A percentile compares a stretch with the other conserved stretches of the same genome.
phyloP scores from a whole-genome alignment of 2,113 vertebrate species.

The Tympanuchus pallidicinctus region DNA sequence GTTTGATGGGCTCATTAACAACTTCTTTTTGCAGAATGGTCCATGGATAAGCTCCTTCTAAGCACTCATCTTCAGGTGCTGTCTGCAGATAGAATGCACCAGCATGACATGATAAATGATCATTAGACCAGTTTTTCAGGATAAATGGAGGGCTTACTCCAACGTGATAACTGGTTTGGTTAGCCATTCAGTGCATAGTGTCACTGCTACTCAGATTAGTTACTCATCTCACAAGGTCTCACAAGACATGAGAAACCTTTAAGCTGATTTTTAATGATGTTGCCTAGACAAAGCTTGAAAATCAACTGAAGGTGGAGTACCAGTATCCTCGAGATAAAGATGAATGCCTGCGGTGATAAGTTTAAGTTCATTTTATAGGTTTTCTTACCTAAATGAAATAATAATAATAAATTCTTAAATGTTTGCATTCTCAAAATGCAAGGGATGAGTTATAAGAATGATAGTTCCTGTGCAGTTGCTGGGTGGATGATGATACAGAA shows the following conservation, averaged over 20 bases:
- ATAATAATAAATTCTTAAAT: too few species aligned
- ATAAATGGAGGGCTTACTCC: neutral
- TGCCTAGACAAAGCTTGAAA: neutral
- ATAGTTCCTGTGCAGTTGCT: neutral
- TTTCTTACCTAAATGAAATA: neutral
- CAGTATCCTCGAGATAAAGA: neutral
- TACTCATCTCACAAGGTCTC: neutral
- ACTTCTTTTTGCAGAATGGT: neutral
- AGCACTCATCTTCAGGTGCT: neutral
- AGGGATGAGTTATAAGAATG: neutral
- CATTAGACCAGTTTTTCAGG: neutral
- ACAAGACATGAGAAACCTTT: neutral
- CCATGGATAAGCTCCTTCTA: neutral
- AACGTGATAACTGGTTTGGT: conserved; percentile 7
- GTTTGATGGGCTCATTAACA: neutral
- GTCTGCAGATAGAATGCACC: neutral
- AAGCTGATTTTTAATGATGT: neutral
- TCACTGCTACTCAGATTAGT: neutral
- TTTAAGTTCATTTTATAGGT: neutral
- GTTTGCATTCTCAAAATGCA: neutral
- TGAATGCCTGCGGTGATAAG: neutral
- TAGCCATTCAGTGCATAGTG: neutral
- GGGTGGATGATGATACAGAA: fast-evolving
- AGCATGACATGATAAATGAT: neutral
- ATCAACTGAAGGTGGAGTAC: neutral